Percentiles rank a stretch among this genome's conserved stretches.
These are phyloP conservation scores for Drosophila eohydei DNA, from an alignment of 2,888 invertebrate genomes.

Conservation along the genomic window DNA sequence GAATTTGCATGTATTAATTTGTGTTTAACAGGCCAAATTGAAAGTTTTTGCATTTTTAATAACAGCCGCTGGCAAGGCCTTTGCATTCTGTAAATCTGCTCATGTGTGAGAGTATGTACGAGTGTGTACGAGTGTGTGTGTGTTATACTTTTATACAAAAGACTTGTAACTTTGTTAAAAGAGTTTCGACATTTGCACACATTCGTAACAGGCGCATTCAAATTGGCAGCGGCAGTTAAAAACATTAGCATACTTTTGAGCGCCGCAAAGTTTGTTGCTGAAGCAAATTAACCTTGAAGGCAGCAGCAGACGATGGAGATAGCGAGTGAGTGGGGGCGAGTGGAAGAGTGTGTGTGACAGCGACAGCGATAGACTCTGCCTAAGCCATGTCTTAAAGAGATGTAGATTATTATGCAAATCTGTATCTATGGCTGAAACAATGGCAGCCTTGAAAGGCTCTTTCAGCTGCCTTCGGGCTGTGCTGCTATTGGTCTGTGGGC, in stretches of 20 bases:
- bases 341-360: constrained; percentile 2
- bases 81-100: neutral
- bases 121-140: constrained; percentile 2
- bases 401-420: constrained; percentile 74
- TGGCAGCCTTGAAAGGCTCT: constrained; percentile 29
- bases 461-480: neutral
- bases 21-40: constrained; percentile 45
- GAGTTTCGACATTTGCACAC: constrained; percentile 60
- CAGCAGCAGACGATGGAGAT: neutral
- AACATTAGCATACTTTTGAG: constrained; percentile 73
- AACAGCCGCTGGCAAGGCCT: constrained; percentile 8
- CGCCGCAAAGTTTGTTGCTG: constrained; percentile 58
- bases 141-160: constrained; percentile 52
- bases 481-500: neutral
- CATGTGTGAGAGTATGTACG: neutral
- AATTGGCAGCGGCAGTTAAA: constrained; percentile 42
- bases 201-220: constrained; percentile 36
- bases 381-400: constrained; percentile 28
- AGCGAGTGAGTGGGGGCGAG: neutral
- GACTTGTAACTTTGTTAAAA: constrained; percentile 65
- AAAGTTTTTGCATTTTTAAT: constrained; percentile 48
- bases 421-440: constrained; percentile 54
- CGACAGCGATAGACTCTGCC: constrained; percentile 9
- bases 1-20: constrained; percentile 37
- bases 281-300: constrained; percentile 77